Evolutionary conservation across 2,797 vertebrate species (phyloP), one percentile per base, ranked within the genome.

Genomic region (Sebastes diaconus): DNA sequence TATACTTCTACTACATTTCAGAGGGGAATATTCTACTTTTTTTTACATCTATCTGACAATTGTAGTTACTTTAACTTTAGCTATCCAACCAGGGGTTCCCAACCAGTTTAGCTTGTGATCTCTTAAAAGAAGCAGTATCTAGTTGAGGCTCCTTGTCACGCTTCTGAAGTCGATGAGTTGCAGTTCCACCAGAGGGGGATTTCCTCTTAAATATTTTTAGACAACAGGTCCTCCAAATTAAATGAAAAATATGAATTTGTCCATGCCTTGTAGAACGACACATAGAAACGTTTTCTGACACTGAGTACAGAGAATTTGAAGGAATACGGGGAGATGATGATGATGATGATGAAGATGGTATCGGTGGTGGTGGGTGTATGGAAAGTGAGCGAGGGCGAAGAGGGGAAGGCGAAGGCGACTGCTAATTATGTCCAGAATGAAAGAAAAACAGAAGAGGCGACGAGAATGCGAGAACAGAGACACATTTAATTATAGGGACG

Each of bases 341-440:
- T 22, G 9, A 29, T 11, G 70, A 24, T 11, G 52, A 27, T 29
- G 36, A 25, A 6, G 36, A 18, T 50, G 67, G 60, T 54, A 13
- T 9, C 29, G 57, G 22, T 67, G 36, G 24, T 13, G 25, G 39
- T 36, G 58, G 73, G 66, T 75, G 77, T 34, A 75, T 39, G 78
- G 72, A 86, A 83, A 71, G 82, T 25, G 73, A 75, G 83, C 20
- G 60, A 86, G 60, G 81, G 76, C 50, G n/a, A 79, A 79, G 69
- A 59, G 69, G 71, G 54, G 46, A 82, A 79, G 61, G 80, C 75
- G 74, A 88, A 80, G 78, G 81, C 78, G 75, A 77, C 75, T 75
- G 78, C 77, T 90, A 91, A 94, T 94, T 90, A 93, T 81, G 73
- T 81, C 73, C 77, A 86, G 81, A 89, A 93, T 91, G 88, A 93